These are phyloP conservation scores for Drosophila buzzatii DNA, from an alignment of 2,888 invertebrate genomes.

Conservation along the genomic window DNA sequence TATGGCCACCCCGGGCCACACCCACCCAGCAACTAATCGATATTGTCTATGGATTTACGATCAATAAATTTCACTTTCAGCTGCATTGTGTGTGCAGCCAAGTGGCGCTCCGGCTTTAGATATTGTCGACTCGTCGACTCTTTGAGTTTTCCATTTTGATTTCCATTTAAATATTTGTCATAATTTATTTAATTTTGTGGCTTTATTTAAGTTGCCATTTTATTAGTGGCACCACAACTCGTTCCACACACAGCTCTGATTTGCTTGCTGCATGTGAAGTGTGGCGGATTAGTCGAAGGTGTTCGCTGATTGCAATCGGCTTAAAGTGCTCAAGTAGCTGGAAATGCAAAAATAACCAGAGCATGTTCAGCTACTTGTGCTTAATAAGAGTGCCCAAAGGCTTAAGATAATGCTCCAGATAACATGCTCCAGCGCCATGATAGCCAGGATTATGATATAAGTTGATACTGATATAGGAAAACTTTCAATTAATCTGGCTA, in stretches of 20 bases:
- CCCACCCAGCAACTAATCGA: slow-evolving; percentile 76
- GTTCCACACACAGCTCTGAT: slow-evolving; percentile 27
- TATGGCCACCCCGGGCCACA: slow-evolving; percentile 68
- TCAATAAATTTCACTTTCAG: slow-evolving; percentile 77
- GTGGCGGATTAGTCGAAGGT: slow-evolving; percentile 34
- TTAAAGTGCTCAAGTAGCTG: slow-evolving; percentile 10
- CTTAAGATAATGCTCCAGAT: slow-evolving; percentile 23
- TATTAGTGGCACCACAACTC: slow-evolving; percentile 27
- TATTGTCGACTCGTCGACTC: slow-evolving; percentile 11
- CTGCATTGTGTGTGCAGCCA: slow-evolving; percentile 54
- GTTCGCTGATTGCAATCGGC: slow-evolving; percentile 31
- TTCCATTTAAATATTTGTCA: slow-evolving; percentile 69
- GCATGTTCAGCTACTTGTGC: slow-evolving; percentile 25
- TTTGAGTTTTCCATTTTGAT: slow-evolving; percentile 17
- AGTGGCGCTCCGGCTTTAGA: slow-evolving; percentile 51
- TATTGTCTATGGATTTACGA: slow-evolving; percentile 75
- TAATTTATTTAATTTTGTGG: slow-evolving; percentile 73
- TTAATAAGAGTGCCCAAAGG: slow-evolving; percentile 17
- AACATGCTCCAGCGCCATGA: neutral
- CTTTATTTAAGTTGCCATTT: slow-evolving; percentile 53
- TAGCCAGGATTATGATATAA: neutral
- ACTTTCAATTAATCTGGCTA: slow-evolving; percentile 3
- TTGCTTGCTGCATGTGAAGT: slow-evolving; percentile 28
- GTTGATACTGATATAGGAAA: neutral
- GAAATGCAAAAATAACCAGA: slow-evolving; percentile 24